These are phyloP conservation scores for Urocyon cinereoargenteus DNA, from an alignment of 2,797 vertebrate species.

Conservation along the genomic window DNA sequence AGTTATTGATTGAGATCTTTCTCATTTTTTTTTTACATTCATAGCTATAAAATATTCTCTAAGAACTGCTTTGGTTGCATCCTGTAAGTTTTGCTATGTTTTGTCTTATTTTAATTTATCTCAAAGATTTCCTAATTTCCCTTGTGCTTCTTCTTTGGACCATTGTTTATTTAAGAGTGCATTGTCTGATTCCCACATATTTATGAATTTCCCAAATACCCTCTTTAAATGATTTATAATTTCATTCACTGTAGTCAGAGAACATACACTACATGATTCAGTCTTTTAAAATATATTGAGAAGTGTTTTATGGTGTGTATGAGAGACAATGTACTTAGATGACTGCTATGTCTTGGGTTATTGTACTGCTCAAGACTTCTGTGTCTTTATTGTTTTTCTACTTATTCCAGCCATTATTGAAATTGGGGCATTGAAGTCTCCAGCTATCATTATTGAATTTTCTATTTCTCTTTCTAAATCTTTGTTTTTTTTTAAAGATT, in stretches of 20 bases:
- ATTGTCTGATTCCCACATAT: not conserved
- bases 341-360: not conserved
- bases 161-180: not conserved
- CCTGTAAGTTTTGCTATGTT: not conserved
- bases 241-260: not conserved
- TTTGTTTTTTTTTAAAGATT: not conserved
- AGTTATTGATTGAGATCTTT: not conserved
- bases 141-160: not conserved
- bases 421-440: not conserved
- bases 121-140: not conserved
- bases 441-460: not conserved
- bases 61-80: not conserved
- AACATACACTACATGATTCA: not conserved
- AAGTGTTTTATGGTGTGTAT: not conserved
- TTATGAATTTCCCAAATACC: not conserved
- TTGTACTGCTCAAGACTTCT: not conserved
- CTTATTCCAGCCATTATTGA: not conserved
- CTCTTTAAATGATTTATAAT: slow-evolving; percentile 3
- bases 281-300: not conserved
- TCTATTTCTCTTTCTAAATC: not conserved
- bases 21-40: not conserved
- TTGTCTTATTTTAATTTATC: not conserved
- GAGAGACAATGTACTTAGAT: no score
- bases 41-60: not conserved
- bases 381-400: not conserved